Conservation (phyloP, 2,113 vertebrate species). For the Urocitellus parryii region DNA sequence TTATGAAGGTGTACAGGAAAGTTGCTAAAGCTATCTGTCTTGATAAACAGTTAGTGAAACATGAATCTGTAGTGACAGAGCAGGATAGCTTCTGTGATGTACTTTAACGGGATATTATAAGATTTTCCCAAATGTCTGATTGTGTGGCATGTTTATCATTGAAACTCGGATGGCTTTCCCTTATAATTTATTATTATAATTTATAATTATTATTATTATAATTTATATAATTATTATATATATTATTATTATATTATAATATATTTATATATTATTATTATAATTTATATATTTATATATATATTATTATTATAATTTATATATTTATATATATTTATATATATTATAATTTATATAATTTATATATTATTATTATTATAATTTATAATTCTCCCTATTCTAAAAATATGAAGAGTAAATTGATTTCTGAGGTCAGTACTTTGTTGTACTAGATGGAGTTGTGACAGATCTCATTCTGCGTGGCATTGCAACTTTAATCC, state of each 20-base stretch:
- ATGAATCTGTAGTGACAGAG: background rate
- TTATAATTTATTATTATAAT: too few species aligned
- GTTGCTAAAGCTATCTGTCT: background rate
- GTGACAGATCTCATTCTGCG: background rate
- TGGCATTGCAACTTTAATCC: background rate
- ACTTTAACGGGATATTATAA: background rate
- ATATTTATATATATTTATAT: too few species aligned
- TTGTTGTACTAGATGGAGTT: background rate
- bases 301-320: too few species aligned
- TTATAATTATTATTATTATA: too few species aligned
- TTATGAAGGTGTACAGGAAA: background rate
- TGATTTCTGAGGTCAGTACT: background rate
- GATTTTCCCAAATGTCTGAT: background rate
- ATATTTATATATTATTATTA: too few species aligned
- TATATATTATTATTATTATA: too few species aligned
- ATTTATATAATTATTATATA: too few species aligned
- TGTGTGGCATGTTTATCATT: background rate
- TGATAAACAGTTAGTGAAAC: background rate
- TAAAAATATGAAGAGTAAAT: background rate
- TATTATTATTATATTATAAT: too few species aligned
- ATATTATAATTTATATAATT: too few species aligned
- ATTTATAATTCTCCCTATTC: too few species aligned
- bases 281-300: too few species aligned
- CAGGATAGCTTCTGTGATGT: background rate
- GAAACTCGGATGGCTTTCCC: background rate